A percentile compares a stretch with the other conserved stretches of the same genome.
Evolutionary conservation across 2,888 invertebrate genomes (phyloP).

Genomic region (Apamea crenata): DNA sequence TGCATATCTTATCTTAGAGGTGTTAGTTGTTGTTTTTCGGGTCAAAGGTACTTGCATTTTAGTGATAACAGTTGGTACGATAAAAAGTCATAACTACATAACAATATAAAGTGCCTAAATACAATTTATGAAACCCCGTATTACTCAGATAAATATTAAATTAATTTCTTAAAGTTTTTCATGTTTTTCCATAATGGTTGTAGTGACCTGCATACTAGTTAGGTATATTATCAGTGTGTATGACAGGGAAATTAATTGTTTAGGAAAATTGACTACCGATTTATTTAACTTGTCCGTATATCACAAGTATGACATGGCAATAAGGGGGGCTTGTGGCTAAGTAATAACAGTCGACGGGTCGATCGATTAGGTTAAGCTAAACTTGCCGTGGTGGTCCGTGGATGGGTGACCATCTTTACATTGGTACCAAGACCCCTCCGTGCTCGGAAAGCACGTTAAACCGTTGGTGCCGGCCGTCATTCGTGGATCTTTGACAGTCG

Average conservation of each 20-base stretch:
- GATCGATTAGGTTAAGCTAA: too few relatives aligned
- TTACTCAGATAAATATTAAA: background rate
- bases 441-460: too few relatives aligned
- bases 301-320: background rate
- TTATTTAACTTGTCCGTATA: background rate
- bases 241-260: background rate
- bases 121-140: background rate
- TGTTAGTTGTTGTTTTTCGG: constrained; percentile 15
- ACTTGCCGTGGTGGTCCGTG: too few relatives aligned
- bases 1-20: constrained; percentile 11
- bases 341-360: too few relatives aligned
- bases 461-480: too few relatives aligned
- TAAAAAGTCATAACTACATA: too few relatives aligned
- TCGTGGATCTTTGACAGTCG: too few relatives aligned
- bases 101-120: background rate
- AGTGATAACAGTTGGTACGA: constrained; percentile 16
- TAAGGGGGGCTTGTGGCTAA: too few relatives aligned
- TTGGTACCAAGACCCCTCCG: too few relatives aligned
- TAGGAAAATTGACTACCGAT: background rate
- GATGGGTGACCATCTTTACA: too few relatives aligned
- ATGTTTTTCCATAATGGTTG: background rate
- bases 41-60: constrained; percentile 23
- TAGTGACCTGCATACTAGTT: background rate
- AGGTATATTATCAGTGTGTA: background rate
- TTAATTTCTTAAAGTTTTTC: background rate